Base-by-base conservation (phyloP, 2,888 invertebrate species). In the Sphinx pinastri region DNA sequence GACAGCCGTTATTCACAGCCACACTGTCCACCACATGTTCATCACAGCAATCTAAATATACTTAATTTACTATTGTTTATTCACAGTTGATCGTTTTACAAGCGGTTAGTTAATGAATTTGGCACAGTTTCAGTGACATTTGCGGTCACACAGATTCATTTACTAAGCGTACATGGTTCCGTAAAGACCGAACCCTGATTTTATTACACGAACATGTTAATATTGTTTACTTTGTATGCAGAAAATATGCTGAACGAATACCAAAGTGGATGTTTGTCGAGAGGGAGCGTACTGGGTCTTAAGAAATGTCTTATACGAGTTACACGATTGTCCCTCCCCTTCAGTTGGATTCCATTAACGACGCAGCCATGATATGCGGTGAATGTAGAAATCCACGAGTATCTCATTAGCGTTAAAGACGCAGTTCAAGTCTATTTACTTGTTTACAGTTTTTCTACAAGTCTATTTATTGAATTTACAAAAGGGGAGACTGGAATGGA, bases 41-140 rank as follows among this genome's bases (percentile, higher is more conserved):
- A 69, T 66, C 19, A 70, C 38, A 38, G 38, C 38, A 31, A 49
- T 67, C 70, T 67, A 66, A 70, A 70, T 49, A 67, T 51, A 70
- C 57, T 67, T 51, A 58, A 70, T 63, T 66, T 63, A 25, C 66
- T 67, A 67, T 70, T 70, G 70, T 70, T 70, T 67, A 67, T 70
- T 69, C 58, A 52, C 52, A 67, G 67, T 67, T 67, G 67, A 69
- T 63, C 69, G 63, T 14, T 63, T 69, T 69, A 69, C 69, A 63
- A 63, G 69, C 63, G 60, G 45, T 63, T 19, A 52, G 69, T 69
- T 69, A 67, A 54, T 67, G 67, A 70, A 70, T 70, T 70, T 70
- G 70, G 70, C 70, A 70, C 70, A 59, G 51, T 14, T 52, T 70
- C 70, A 70, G 67, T 67, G 70, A 68, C 70, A 68, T 70, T 70